phyloP scores from a whole-genome alignment of 2,113 vertebrate genomes.

The Archilochus colubris region DNA sequence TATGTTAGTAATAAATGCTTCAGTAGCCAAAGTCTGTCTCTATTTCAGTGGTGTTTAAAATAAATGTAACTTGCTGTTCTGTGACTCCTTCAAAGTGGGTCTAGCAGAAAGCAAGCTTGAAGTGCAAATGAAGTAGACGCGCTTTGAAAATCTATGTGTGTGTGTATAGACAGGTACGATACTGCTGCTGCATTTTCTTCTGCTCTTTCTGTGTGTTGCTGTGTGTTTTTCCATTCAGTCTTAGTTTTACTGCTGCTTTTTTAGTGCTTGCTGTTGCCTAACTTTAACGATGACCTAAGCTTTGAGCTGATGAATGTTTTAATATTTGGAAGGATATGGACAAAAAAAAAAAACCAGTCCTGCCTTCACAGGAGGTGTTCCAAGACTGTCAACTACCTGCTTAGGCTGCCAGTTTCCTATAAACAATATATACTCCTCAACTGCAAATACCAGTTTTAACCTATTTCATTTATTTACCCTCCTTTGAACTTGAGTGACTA shows the following conservation, averaged over 20 bases:
- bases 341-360: not conserved
- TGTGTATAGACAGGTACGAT: not conserved
- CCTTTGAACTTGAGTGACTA: not conserved
- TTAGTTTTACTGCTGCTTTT: not conserved
- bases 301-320: not conserved
- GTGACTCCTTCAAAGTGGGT: not conserved
- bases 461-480: not conserved
- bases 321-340: not conserved
- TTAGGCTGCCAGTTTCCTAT: not conserved
- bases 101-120: constrained; percentile 45
- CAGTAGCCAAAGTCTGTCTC: constrained; percentile 61
- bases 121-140: not conserved
- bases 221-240: not conserved
- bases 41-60: constrained; percentile 44
- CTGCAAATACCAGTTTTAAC: not conserved
- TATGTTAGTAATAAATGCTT: constrained; percentile 72
- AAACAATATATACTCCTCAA: not conserved
- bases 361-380: not conserved
- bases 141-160: not conserved
- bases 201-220: not conserved
- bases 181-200: not conserved
- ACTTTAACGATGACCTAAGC: not conserved
- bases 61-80: constrained; percentile 43
- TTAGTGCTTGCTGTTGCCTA: not conserved
- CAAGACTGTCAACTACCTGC: not conserved